Conservation (phyloP, 2,797 vertebrate genomes). For the Sebastes iracundus region DNA sequence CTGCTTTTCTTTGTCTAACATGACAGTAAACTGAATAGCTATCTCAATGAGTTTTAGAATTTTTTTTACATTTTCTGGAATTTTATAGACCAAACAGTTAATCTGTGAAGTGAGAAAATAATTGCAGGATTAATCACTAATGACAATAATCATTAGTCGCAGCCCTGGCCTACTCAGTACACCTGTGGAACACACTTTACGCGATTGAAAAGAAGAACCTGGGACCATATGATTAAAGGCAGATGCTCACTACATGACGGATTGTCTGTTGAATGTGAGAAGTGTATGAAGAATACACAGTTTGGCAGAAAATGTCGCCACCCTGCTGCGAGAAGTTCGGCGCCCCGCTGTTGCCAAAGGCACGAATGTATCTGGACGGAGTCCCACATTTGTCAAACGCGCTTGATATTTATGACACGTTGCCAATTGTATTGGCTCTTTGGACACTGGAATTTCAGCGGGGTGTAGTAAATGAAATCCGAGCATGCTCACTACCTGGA, state of each 20-base stretch:
- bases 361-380: conserved; percentile 2
- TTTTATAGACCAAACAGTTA: neutral
- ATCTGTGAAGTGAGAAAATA: neutral
- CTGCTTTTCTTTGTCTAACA: neutral
- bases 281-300: neutral
- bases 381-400: neutral
- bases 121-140: neutral
- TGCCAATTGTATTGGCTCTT: neutral
- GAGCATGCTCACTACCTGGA: neutral
- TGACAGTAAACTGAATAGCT: neutral
- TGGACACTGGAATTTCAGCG: neutral
- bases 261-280: neutral
- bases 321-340: conserved; percentile 6
- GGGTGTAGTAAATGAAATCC: neutral
- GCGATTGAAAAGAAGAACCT: neutral
- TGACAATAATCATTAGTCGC: neutral
- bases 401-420: conserved; percentile 11
- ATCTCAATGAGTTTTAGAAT: neutral
- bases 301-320: neutral
- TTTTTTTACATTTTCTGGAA: neutral
- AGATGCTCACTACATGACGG: neutral
- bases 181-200: neutral
- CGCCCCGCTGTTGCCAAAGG: neutral
- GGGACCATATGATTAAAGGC: neutral
- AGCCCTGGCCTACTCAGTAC: neutral